Percentiles rank a stretch among this genome's conserved stretches.
Evolutionary conservation across 2,797 vertebrate species (phyloP).

Genomic region (Hoplostethus mediterraneus): DNA sequence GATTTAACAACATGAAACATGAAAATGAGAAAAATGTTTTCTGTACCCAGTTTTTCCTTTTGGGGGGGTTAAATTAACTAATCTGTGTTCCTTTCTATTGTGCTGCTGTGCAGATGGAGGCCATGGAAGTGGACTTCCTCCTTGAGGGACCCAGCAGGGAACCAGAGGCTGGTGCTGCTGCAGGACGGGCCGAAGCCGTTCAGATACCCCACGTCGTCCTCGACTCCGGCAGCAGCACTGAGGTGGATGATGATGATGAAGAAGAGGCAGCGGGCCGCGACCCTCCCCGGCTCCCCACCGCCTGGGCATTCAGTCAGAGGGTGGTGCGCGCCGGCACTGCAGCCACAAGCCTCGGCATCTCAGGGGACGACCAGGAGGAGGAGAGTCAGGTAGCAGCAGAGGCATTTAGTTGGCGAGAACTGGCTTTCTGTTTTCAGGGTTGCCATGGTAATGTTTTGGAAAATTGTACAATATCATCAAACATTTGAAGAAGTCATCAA

Average conservation of each 20-base stretch:
- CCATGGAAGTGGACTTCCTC: conserved; percentile 89
- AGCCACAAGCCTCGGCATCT: not conserved
- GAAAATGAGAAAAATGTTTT: no score
- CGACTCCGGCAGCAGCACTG: conserved; percentile 82
- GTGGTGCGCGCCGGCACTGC: conserved; percentile 28
- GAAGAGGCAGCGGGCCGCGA: not conserved
- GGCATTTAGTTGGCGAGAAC: no score
- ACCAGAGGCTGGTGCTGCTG: not conserved
- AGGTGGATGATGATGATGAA: conserved; percentile 40
- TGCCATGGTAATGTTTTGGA: no score
- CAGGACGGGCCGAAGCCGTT: conserved; percentile 3
- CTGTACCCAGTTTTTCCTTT: no score
- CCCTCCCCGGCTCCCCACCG: conserved; percentile 62
- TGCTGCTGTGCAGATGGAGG: conserved; percentile 80
- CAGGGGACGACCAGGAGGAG: conserved; percentile 53
- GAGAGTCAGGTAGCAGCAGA: conserved; percentile 66
- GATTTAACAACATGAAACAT: no score
- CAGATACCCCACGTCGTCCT: conserved; percentile 47
- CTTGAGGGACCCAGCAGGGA: conserved; percentile 16
- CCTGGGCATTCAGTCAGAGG: conserved; percentile 78
- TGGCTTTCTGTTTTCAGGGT: no score
- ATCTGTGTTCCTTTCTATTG: not conserved
- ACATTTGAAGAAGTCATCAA: no score
- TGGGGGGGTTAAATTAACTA: no score
- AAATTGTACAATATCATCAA: no score